phyloP scores from a whole-genome alignment of 1,140 invertebrate genomes.

The Brachionus koreanus region DNA sequence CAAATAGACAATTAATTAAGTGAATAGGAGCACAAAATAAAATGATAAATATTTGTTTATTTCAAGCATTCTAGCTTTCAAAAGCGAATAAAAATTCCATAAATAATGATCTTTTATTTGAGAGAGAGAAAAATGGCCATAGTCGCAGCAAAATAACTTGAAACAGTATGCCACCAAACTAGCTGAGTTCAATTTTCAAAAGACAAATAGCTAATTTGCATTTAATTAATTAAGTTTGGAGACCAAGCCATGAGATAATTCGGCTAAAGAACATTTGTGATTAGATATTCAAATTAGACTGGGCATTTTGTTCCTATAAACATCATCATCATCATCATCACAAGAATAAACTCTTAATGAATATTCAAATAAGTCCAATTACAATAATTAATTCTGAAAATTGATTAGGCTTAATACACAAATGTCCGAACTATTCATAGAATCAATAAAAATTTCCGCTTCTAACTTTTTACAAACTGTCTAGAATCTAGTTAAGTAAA shows the following conservation, averaged over 20 bases:
- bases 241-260: neutral
- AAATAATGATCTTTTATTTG: neutral
- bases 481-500: neutral
- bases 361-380: conserved; percentile 1
- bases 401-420: neutral
- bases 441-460: neutral
- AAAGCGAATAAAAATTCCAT: neutral
- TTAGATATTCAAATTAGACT: neutral
- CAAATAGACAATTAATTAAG: conserved; percentile 35
- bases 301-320: neutral
- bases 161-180: conserved; percentile 10
- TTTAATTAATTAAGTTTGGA: conserved; percentile 12
- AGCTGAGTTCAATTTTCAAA: neutral
- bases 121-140: neutral
- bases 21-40: neutral
- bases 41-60: conserved; percentile 35
- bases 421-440: neutral
- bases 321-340: no score
- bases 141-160: neutral
- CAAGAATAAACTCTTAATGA: neutral
- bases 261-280: neutral
- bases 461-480: neutral
- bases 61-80: neutral
- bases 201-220: conserved; percentile 32
- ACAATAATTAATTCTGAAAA: neutral